Evolutionary conservation across 2,797 vertebrate species (phyloP).

Genomic region (Liparis tanakae): DNA sequence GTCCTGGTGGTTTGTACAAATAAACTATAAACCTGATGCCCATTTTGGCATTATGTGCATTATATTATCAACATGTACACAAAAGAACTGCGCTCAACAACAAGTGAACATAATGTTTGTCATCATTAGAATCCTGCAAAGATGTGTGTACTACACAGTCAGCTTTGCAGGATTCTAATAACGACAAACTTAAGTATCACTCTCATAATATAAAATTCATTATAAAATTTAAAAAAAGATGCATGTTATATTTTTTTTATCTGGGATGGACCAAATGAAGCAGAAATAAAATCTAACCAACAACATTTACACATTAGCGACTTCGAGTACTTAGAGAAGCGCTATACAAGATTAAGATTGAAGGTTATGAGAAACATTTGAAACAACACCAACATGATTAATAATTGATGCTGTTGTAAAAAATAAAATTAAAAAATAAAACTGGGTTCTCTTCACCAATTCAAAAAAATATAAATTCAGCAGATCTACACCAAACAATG

Average conservation of each 20-base stretch:
- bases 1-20: neutral
- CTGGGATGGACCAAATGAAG: neutral
- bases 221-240: neutral
- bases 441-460: neutral
- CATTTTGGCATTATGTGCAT: neutral
- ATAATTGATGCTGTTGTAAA: neutral
- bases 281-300: too few species aligned
- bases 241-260: neutral
- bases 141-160: neutral
- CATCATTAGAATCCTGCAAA: too few species aligned
- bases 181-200: neutral
- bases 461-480: neutral
- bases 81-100: neutral
- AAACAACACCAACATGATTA: neutral
- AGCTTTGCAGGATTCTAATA: neutral
- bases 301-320: neutral
- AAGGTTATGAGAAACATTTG: neutral
- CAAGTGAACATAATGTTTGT: neutral
- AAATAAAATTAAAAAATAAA: neutral
- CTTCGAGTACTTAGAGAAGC: too few species aligned
- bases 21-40: neutral
- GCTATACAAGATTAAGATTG: too few species aligned
- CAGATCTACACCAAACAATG: neutral
- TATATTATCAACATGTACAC: neutral
- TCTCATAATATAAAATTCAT: neutral